phyloP scores from a whole-genome alignment of 2,888 invertebrate genomes.

The Torymus aiolomorphi region DNA sequence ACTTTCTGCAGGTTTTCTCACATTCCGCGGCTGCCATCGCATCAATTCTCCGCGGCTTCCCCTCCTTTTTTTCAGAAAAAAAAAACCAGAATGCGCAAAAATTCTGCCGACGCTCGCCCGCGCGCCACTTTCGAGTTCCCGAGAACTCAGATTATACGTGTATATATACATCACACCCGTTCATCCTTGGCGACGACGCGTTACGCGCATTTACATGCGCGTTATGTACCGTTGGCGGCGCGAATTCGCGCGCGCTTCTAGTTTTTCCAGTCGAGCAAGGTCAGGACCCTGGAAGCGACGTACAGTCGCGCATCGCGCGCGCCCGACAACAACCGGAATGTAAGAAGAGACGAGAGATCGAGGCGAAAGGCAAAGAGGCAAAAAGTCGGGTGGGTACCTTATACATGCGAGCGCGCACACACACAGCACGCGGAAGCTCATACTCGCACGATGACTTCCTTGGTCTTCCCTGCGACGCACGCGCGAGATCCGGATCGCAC shows the following conservation, averaged over 20 bases:
- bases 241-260: conserved; percentile 27
- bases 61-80: no score
- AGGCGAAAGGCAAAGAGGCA: conserved; percentile 13
- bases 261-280: conserved; percentile 55
- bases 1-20: conserved; percentile 46
- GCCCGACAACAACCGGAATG: conserved; percentile 5
- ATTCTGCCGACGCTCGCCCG: no score
- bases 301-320: neutral
- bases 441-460: conserved; percentile 28
- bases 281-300: conserved; percentile 27
- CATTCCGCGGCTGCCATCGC: conserved; percentile 7
- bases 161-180: no score
- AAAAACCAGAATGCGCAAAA: no score
- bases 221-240: no score
- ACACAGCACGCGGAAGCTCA: conserved; percentile 20
- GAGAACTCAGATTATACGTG: no score
- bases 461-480: neutral
- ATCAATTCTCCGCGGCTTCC: no score
- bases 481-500: neutral
- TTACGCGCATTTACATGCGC: no score
- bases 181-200: no score
- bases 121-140: no score
- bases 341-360: neutral
- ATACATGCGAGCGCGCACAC: conserved; percentile 9
- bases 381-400: neutral